phyloP scores from a whole-genome alignment of 2,888 invertebrate species.

The Cyclophora punctaria region DNA sequence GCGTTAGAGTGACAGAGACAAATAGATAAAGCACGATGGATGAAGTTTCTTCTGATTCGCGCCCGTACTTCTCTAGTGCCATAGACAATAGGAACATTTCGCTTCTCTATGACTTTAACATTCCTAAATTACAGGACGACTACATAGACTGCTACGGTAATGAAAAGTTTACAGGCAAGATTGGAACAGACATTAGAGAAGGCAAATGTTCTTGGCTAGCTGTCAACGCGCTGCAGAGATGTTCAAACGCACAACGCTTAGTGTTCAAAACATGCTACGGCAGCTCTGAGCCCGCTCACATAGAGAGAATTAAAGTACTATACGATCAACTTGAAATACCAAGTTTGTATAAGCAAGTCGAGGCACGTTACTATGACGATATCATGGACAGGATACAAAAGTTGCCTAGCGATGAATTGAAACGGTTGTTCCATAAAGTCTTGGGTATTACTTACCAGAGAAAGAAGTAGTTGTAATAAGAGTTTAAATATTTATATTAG shows the following conservation, averaged over 20 bases:
- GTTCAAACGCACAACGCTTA: slow-evolving; percentile 76
- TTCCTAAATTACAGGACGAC: slow-evolving; percentile 77
- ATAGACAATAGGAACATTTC: neutral
- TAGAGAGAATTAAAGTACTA: slow-evolving; percentile 57
- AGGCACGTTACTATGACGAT: slow-evolving; percentile 81
- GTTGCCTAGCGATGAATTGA: slow-evolving; percentile 49
- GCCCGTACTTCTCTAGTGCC: too few species aligned
- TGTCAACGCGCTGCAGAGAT: slow-evolving; percentile 85
- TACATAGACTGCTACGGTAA: slow-evolving; percentile 92
- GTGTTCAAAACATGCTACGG: slow-evolving; percentile 83
- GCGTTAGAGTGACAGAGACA: too few species aligned
- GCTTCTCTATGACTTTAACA: neutral
- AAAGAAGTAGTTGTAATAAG: slow-evolving; percentile 14
- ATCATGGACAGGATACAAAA: slow-evolving; percentile 54
- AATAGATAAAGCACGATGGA: too few species aligned
- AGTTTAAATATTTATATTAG: too few species aligned
- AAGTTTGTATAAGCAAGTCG: slow-evolving; percentile 80
- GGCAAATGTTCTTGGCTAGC: slow-evolving; percentile 96
- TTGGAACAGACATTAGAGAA: slow-evolving; percentile 91
- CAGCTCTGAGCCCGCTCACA: slow-evolving; percentile 76
- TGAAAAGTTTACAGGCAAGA: slow-evolving; percentile 87
- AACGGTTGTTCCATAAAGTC: slow-evolving; percentile 82
- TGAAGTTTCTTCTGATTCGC: too few species aligned
- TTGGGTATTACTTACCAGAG: slow-evolving; percentile 81
- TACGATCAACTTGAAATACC: slow-evolving; percentile 80